Evolutionary conservation across 92 coral and sea anemone genomes (phyloP).

Genomic region (Hydrozoanthus gracilis): DNA sequence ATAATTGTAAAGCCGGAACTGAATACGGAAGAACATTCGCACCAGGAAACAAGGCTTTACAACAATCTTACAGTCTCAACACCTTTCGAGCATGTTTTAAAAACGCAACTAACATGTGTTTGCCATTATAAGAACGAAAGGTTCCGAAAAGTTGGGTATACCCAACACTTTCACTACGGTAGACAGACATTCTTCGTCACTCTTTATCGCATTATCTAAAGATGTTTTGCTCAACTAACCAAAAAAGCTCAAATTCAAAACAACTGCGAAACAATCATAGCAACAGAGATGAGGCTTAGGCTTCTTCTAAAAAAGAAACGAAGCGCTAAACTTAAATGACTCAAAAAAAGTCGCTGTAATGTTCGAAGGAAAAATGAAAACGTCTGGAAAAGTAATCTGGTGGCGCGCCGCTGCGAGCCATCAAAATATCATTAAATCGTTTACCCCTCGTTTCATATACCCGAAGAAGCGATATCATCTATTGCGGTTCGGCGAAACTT

Average conservation of each 20-base stretch:
- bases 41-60: constrained; percentile 36
- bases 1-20: constrained; percentile 15
- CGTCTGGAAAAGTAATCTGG: constrained; percentile 29
- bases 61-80: background rate
- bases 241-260: background rate
- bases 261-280: background rate
- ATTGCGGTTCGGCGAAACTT: constrained; percentile 44
- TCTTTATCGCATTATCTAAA: constrained; percentile 1
- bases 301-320: background rate
- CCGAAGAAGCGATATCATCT: constrained; percentile 40
- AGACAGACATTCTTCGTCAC: background rate
- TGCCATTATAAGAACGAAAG: constrained; percentile 32
- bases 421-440: constrained; percentile 50
- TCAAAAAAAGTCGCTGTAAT: background rate
- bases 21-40: background rate
- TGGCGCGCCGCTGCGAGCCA: constrained; percentile 44
- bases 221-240: background rate
- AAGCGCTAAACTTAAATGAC: too few relatives aligned
- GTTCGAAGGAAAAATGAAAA: background rate
- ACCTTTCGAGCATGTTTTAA: constrained; percentile 8
- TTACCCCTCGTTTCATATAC: constrained; percentile 48
- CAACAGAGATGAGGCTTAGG: background rate
- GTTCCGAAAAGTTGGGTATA: constrained; percentile 23
- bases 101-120: constrained; percentile 24
- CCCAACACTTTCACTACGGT: constrained; percentile 20